Conservation (phyloP, 2,113 vertebrate species). For the Dicrurus megarhynchus region DNA sequence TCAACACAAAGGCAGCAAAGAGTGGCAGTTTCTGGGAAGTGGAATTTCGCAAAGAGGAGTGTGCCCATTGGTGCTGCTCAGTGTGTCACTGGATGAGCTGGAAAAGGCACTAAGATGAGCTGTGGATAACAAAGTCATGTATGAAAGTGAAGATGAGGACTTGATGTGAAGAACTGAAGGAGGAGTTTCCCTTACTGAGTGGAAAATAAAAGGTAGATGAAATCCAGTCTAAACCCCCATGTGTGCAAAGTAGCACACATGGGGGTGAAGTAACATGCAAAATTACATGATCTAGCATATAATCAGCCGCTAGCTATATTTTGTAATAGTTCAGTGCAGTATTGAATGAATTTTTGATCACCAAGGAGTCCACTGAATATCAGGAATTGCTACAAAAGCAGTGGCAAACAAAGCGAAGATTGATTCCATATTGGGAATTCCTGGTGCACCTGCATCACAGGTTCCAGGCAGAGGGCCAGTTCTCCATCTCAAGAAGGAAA, state of each 20-base stretch:
- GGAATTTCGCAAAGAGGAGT: not conserved
- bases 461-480: not conserved
- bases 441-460: not conserved
- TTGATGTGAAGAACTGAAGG: not conserved
- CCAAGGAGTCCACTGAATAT: not conserved
- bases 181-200: not conserved
- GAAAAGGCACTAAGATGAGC: not conserved
- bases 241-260: not conserved
- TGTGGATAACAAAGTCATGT: not conserved
- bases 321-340: not conserved
- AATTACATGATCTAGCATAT: not conserved
- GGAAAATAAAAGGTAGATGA: not conserved
- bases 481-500: not conserved
- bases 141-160: not conserved
- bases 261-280: not conserved
- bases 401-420: not conserved
- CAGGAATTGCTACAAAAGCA: not conserved
- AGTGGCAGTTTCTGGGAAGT: not conserved
- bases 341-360: not conserved
- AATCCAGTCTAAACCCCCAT: not conserved
- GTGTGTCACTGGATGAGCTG: not conserved
- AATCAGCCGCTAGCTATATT: not conserved
- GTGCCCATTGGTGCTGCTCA: not conserved
- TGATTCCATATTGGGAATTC: not conserved
- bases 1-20: not conserved